Evolutionary conservation across 2,888 invertebrate genomes (phyloP), one percentile per base, ranked within the genome.

Genomic region (Patella pellucida): DNA sequence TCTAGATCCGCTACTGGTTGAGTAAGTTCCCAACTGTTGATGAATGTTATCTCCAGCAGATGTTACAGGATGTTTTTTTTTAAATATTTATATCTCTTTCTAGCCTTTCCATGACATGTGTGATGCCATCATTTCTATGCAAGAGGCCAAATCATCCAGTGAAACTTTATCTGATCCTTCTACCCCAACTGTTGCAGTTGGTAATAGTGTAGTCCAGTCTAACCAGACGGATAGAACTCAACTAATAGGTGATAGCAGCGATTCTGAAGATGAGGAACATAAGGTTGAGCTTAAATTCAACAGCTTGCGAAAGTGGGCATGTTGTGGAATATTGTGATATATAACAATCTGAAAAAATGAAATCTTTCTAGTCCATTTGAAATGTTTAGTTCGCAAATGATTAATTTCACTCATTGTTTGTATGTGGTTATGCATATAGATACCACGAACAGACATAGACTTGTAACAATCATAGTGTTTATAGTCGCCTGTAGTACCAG

Each of bases 61-160:
- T 50, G 41, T 5, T n/a, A n/a, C n/a, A n/a, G n/a, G n/a, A n/a
- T n/a, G n/a, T n/a, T n/a, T n/a, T 2, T n/a, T 71, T 9, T 23
- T 16, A 4, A 52, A 7, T 19, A 12, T 52, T 52, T 72, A 12
- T 41, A 15, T 50, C n/a, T 27, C 3, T 31, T 74, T 74, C 56
- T 69, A 74, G 74, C 74, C 74, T 14, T 74, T 74, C 50, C 70
- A 71, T 56, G 82, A 82, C 68, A 79, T 81, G 79, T 81, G 81
- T 73, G 68, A 74, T 51, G 76, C 74, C 23, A 75, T 82, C 31
- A 72, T 82, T n/a, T 72, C 69, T 19, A 54, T 72, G 15, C 69
- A 78, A 5, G 73, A 77, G 31, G 15, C 71, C 15, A 76, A 77
- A 51, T 72, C 52, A 14, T 73, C 73, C 23, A 73, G 52, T 52